A percentile compares a stretch with the other conserved stretches of the same genome.
These are phyloP conservation scores for Lithophane leautieri DNA, from an alignment of 2,888 invertebrate genomes.

Conservation along the genomic window DNA sequence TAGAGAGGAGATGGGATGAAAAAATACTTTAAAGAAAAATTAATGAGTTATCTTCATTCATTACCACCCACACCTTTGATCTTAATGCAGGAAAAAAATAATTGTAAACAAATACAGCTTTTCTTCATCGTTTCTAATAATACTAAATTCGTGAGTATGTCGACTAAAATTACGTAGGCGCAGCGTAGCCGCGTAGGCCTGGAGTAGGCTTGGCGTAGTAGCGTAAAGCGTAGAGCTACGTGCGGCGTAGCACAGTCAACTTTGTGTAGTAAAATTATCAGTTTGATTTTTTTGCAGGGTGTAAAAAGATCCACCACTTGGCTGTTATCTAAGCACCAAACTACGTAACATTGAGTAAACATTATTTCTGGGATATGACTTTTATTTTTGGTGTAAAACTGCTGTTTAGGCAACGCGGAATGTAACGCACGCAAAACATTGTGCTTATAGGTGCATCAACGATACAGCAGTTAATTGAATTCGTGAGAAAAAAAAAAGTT, in stretches of 20 bases:
- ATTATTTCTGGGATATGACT: too few species aligned
- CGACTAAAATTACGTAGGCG: conserved; percentile 1
- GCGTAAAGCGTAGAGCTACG: conserved; percentile 9
- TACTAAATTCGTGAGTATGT: conserved; percentile 4
- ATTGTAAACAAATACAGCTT: conserved; percentile 4
- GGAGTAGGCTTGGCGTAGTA: conserved; percentile 33
- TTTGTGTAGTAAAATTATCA: not conserved
- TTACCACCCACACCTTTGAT: not conserved
- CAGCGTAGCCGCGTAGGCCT: conserved; percentile 23
- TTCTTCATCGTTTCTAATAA: conserved; percentile 6
- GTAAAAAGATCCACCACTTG: too few species aligned
- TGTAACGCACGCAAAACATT: too few species aligned
- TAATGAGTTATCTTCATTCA: conserved; percentile 2
- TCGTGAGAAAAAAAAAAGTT: too few species aligned
- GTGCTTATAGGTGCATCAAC: too few species aligned
- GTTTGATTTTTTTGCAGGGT: not conserved
- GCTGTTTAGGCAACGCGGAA: too few species aligned
- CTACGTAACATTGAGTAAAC: too few species aligned
- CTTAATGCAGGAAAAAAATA: conserved; percentile 4
- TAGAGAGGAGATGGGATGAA: too few species aligned
- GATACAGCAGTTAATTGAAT: too few species aligned
- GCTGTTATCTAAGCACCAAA: too few species aligned
- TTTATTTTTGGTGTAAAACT: too few species aligned
- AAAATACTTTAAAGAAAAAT: not conserved
- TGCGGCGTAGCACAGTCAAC: conserved; percentile 24